Base-by-base conservation (phyloP, 2,797 vertebrate genomes). In the Petrocephalus schoutedeni region DNA sequence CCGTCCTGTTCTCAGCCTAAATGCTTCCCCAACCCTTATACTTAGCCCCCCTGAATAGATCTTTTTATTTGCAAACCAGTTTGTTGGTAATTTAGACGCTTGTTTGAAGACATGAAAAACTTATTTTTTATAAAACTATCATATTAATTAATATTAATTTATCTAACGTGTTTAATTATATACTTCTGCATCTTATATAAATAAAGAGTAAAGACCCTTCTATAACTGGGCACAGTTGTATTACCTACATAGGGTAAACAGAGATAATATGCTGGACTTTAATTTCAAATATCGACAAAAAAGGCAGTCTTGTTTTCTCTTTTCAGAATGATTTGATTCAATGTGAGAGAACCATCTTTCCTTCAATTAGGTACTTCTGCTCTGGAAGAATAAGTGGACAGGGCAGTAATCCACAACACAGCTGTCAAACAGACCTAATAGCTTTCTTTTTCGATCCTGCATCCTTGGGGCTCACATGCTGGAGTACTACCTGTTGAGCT, bases 1-100 rank as follows among this genome's bases (percentile, higher is more conserved):
- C 12, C 87, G 88, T 92, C 88, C 64, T 58, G 89, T 89, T 91
- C 91, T 91, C 74, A 91, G 85, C 89, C 80, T 90, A 88, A 89
- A 58, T 85, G 87, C 89, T 90, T 91, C 89, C 82, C 86, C 53
- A 71, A 32, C 80, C 86, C 53, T 58, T 87, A 88, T 57, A 84
- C 85, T 90, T 61, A 28, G 53, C 86, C 82, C 77, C 58, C 74
- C 61, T 86, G 88, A 88, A 85, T 16, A 56, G 12, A 32, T 67
- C 10, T 67, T 57, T 16, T 57, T 32, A 67, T 67, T 67, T 71
- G 36, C 28, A 36, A 36, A 71, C 64, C 64, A 71, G 64, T 36
- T 71, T 71, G 64, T 71, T 32, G 28, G 10, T 67, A 67, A 67
- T 64, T 67, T 67, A 32, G 64, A 32, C 32, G 32, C 64, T 32